These are phyloP conservation scores for Bufo gargarizans DNA, from an alignment of 2,113 vertebrate species.

Conservation along the genomic window DNA sequence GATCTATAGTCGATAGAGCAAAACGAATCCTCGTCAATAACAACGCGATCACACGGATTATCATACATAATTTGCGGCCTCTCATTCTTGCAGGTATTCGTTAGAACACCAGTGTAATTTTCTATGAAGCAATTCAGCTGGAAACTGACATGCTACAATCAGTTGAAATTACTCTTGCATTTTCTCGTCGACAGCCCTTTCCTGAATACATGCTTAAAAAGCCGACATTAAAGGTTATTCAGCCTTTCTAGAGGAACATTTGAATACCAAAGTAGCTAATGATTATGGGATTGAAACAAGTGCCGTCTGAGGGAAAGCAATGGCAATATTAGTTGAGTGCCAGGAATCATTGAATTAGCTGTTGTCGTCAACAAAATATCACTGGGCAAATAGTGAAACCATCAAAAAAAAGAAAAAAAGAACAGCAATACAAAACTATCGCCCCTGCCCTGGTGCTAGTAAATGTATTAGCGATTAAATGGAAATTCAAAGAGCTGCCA, in stretches of 20 bases:
- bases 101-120: slow-evolving; percentile 47
- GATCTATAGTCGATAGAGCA: slow-evolving; percentile 7
- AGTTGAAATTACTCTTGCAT: slow-evolving; percentile 57
- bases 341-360: slow-evolving; percentile 48
- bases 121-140: slow-evolving; percentile 53
- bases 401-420: slow-evolving; percentile 23
- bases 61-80: slow-evolving; percentile 40
- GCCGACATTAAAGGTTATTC: slow-evolving; percentile 57
- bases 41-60: slow-evolving; percentile 44
- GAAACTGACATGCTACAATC: slow-evolving; percentile 56
- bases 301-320: slow-evolving; percentile 5
- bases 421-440: not conserved
- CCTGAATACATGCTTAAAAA: slow-evolving; percentile 53
- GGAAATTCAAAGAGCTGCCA: not conserved
- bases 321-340: slow-evolving; percentile 18
- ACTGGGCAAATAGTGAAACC: not conserved
- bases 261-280: slow-evolving; percentile 58
- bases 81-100: slow-evolving; percentile 37
- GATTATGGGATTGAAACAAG: slow-evolving; percentile 51
- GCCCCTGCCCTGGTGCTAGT: not conserved
- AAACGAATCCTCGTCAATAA: slow-evolving; percentile 43
- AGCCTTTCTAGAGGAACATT: slow-evolving; percentile 44
- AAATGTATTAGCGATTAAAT: not conserved
- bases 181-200: slow-evolving; percentile 52
- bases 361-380: slow-evolving; percentile 42